phyloP scores from a whole-genome alignment of 2,797 vertebrate species.

The Liparis tanakae region DNA sequence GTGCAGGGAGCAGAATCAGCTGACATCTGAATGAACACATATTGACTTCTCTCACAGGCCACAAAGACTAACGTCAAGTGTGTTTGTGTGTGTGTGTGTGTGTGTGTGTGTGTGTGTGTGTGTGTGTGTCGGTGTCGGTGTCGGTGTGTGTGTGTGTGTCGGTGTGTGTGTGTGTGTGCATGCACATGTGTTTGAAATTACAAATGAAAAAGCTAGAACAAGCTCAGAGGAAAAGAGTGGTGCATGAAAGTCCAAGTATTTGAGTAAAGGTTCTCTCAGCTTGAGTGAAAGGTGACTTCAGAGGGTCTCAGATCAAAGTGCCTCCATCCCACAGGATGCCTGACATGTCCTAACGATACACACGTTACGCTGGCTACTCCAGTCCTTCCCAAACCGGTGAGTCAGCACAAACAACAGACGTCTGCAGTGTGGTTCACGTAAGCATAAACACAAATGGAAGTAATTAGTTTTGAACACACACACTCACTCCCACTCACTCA shows the following conservation, averaged over 20 bases:
- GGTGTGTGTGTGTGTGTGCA: slow-evolving; percentile 10
- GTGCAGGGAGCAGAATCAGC: slow-evolving; percentile 42
- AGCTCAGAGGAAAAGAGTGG: not conserved
- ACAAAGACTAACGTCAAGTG: slow-evolving; percentile 50
- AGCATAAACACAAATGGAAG: slow-evolving; percentile 48
- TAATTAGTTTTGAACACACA: slow-evolving; percentile 42
- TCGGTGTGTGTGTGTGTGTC: slow-evolving; percentile 36
- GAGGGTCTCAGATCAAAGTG: slow-evolving; percentile 57
- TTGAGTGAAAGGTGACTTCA: slow-evolving; percentile 59
- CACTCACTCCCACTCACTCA: not conserved
- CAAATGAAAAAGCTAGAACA: slow-evolving; percentile 8
- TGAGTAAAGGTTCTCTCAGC: slow-evolving; percentile 56
- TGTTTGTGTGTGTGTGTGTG: slow-evolving; percentile 37
- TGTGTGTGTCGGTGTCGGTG: slow-evolving; percentile 30
- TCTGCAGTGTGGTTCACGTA: slow-evolving; percentile 29
- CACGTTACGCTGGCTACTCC: slow-evolving; percentile 12
- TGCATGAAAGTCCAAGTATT: slow-evolving; percentile 37
- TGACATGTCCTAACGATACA: slow-evolving; percentile 17
- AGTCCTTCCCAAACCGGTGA: slow-evolving; percentile 29
- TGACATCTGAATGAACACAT: slow-evolving; percentile 77
- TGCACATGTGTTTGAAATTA: slow-evolving; percentile 18
- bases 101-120: slow-evolving; percentile 29
- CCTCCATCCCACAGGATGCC: slow-evolving; percentile 28
- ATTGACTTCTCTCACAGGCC: slow-evolving; percentile 86
- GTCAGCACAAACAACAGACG: slow-evolving; percentile 33